Conservation (phyloP, 2,797 vertebrate genomes). For the Lithobates sylvaticus region DNA sequence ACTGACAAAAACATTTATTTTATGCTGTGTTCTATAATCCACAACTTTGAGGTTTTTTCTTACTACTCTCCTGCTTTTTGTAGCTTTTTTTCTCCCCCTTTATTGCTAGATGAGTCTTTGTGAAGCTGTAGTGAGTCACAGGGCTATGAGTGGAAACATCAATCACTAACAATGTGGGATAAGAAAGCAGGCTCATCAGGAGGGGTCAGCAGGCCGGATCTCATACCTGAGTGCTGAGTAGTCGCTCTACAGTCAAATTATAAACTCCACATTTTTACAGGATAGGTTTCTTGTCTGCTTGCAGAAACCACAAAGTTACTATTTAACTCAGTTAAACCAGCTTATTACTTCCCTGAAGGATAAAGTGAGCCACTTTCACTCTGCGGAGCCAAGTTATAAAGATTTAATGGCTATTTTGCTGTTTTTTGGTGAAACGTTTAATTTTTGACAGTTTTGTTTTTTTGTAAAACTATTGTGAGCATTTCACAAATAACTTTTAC, state of each 20-base stretch:
- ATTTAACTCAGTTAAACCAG: not conserved
- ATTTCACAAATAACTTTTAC: too few relatives aligned
- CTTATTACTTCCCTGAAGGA: not conserved
- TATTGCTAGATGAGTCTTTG: not conserved
- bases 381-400: not conserved
- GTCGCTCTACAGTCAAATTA: not conserved
- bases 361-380: not conserved
- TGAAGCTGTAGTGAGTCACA: not conserved
- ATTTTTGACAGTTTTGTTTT: too few relatives aligned
- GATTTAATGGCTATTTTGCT: too few relatives aligned
- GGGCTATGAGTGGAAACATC: not conserved
- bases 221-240: not conserved
- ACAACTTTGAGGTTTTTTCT: not conserved
- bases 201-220: not conserved
- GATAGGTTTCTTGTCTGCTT: not conserved
- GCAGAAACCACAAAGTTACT: not conserved
- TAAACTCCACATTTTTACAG: not conserved
- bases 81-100: not conserved
- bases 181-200: not conserved
- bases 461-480: too few relatives aligned
- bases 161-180: slow-evolving; percentile 1
- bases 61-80: not conserved
- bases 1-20: too few relatives aligned
- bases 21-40: too few relatives aligned
- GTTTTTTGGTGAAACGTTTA: too few relatives aligned